Conservation (phyloP, 1,140 invertebrate genomes). For the Drosophila ficusphila region DNA sequence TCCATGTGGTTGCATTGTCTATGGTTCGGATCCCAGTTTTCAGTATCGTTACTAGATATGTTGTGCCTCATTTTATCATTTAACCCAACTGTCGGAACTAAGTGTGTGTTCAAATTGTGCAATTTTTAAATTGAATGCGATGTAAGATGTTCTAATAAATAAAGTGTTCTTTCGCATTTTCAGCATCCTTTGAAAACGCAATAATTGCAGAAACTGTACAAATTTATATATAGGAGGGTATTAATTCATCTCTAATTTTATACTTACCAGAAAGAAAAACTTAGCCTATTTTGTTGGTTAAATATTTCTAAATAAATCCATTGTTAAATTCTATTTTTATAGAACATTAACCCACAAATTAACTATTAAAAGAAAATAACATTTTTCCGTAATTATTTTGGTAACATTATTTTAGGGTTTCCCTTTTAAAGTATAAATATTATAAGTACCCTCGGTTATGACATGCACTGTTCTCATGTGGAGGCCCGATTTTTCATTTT, state of each 20-base stretch:
- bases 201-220: not conserved
- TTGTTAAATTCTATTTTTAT: no score
- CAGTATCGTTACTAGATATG: constrained; percentile 75
- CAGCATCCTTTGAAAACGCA: not conserved
- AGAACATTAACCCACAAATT: no score
- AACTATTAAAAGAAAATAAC: no score
- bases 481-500: not conserved
- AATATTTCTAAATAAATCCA: not conserved
- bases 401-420: no score
- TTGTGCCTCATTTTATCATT: constrained; percentile 41
- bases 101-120: constrained; percentile 27
- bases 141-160: constrained; percentile 32
- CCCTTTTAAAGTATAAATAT: no score
- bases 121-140: constrained; percentile 17
- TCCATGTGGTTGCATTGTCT: constrained; percentile 82
- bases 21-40: constrained; percentile 79
- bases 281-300: no score
- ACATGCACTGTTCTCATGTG: constrained; percentile 3
- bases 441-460: not conserved
- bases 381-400: no score
- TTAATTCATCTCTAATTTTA: no score
- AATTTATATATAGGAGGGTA: not conserved
- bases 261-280: no score
- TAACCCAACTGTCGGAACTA: constrained; percentile 27
- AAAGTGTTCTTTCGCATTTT: constrained; percentile 22